Conservation (phyloP, 2,888 invertebrate genomes). For the Dugesia japonica region DNA sequence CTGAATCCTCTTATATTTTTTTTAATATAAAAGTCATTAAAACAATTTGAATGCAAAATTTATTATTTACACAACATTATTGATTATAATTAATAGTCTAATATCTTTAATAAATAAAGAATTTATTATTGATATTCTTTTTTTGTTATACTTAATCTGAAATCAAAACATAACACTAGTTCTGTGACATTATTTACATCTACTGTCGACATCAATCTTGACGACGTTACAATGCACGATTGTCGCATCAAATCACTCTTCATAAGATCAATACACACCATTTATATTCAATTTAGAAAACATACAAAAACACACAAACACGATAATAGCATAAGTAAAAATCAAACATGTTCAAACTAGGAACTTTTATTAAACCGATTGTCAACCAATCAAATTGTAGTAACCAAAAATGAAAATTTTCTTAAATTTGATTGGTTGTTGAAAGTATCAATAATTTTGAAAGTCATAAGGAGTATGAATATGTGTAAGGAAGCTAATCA, state of each 20-base stretch:
- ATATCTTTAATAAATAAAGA: no score
- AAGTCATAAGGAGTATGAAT: background rate
- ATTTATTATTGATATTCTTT: background rate
- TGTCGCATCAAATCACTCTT: background rate
- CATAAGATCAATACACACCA: background rate
- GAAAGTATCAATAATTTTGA: background rate
- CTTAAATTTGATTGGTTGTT: slow-evolving; percentile 13
- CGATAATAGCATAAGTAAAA: background rate
- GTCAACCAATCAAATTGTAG: background rate
- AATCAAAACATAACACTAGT: background rate
- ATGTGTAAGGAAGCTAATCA: background rate
- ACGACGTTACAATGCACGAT: background rate
- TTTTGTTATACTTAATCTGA: slow-evolving; percentile 1
- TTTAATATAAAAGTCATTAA: no score
- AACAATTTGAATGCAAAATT: no score
- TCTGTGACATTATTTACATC: slow-evolving; percentile 16
- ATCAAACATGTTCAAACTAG: background rate
- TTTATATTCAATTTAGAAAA: background rate
- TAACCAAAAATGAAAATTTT: background rate
- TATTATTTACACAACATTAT: no score
- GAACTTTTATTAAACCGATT: background rate
- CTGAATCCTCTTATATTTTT: no score
- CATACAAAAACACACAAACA: background rate
- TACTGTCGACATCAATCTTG: background rate
- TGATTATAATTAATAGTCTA: no score